These are phyloP conservation scores for Brachyopa scutellaris DNA, from an alignment of 2,888 invertebrate species.

Conservation along the genomic window DNA sequence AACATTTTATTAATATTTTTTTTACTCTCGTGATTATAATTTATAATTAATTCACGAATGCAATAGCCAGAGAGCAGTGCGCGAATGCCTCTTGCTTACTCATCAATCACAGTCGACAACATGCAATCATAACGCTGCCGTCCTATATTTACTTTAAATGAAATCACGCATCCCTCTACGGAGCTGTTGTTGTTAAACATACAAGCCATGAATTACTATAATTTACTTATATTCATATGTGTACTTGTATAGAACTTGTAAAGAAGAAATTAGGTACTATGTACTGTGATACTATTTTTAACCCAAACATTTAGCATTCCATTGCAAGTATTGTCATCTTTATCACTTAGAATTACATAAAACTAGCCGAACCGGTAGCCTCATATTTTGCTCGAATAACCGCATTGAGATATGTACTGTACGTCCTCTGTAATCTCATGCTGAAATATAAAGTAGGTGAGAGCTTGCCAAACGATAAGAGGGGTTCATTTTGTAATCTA, in stretches of 20 bases:
- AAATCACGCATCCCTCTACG: slow-evolving; percentile 6
- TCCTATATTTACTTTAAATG: slow-evolving; percentile 2
- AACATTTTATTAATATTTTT: too few relatives aligned
- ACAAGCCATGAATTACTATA: not conserved
- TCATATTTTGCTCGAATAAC: not conserved
- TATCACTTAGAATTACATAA: slow-evolving; percentile 14
- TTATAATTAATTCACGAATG: not conserved
- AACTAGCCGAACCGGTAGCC: not conserved
- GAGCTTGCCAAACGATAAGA: not conserved
- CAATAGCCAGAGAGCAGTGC: not conserved
- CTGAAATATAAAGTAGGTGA: not conserved
- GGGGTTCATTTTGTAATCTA: not conserved
- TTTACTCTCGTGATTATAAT: too few relatives aligned
- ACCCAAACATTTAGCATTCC: not conserved
- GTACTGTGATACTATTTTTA: not conserved
- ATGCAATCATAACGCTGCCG: slow-evolving; percentile 2
- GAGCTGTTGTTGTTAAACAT: not conserved
- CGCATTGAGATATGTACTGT: not conserved
- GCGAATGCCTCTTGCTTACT: not conserved
- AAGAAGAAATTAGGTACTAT: too few relatives aligned
- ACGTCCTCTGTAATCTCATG: not conserved
- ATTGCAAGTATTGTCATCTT: not conserved
- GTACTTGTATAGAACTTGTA: too few relatives aligned
- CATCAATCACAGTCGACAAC: slow-evolving; percentile 9
- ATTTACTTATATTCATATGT: slow-evolving; percentile 1